Evolutionary conservation across 2,888 invertebrate species (phyloP), one percentile per base, ranked within the genome.

Genomic region (Trissolcus brochymenae): DNA sequence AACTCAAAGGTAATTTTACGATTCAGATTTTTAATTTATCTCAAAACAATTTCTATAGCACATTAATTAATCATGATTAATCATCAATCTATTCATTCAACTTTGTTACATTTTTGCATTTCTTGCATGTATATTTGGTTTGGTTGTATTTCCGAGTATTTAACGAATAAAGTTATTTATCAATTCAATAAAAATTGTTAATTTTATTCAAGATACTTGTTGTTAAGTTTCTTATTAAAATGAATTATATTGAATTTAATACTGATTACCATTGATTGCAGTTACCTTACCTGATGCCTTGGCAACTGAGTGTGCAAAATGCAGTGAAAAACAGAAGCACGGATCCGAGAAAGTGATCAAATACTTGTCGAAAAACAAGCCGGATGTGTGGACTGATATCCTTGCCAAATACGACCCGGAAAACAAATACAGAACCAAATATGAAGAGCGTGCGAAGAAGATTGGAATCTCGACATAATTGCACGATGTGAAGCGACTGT

Each of bases 281-380:
- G 93, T 90, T 17, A 89, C 91, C 1, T 90, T 95, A 1, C 94
- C 95, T 0, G 95, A 95, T 79, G 95, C 95, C 0, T 87, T 95
- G 50, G 89, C 91, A 79, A 92, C 91, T 2, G 92, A 92, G 59
- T 95, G 95, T 86, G 82, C 84, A 64, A 93, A 94, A 85, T 95
- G 95, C 85, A 93, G 92, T 25, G 92, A 93, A 41, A 90, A 90
- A 21, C 94, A 95, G 85, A 92, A 90, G 83, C 85, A 88, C 3
- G 93, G 92, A 51, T 92, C 93, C 54, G 92, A 93, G 81, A 93
- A 91, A 79, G 92, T 94, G 6, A 91, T 95, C 40, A 91, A 92
- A 16, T 92, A 90, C 83, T 89, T 95, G 77, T 92, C 94, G 80
- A 87, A 79, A 57, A 89, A 90, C 79, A 85, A 90, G 81, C 90